A percentile compares a stretch with the other conserved stretches of the same genome.
These are phyloP conservation scores for Parazoanthus darwini DNA, from an alignment of 92 coral and sea anemone genomes.

Conservation along the genomic window DNA sequence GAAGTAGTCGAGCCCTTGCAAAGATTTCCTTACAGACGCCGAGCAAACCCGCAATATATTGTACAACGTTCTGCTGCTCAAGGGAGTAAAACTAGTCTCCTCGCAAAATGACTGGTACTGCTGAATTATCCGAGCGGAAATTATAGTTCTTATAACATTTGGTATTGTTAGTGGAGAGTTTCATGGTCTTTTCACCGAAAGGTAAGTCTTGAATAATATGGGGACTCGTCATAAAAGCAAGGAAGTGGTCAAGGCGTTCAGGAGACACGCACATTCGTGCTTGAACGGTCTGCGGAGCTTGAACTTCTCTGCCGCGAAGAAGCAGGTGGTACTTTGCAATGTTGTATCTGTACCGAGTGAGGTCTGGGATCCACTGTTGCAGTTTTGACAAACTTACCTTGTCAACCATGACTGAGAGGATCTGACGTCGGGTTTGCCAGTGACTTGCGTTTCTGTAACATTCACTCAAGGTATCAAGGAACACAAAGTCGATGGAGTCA, in stretches of 20 bases:
- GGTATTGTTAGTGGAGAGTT: conserved; percentile 43
- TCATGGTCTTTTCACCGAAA: conserved; percentile 46
- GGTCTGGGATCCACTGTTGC: conserved; percentile 46
- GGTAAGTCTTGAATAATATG: conserved; percentile 51
- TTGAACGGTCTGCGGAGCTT: conserved; percentile 8
- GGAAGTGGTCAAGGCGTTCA: conserved; percentile 49
- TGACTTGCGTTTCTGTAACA: conserved; percentile 39
- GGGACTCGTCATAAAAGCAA: conserved; percentile 45
- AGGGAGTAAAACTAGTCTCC: conserved; percentile 14
- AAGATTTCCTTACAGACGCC: conserved; percentile 23
- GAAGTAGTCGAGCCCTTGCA: conserved; percentile 34
- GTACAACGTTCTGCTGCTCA: not conserved
- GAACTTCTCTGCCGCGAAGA: conserved; percentile 49
- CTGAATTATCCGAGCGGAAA: not conserved
- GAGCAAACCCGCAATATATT: conserved; percentile 5
- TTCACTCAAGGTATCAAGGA: conserved; percentile 32
- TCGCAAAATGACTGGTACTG: conserved; percentile 20
- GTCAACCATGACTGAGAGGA: conserved; percentile 31
- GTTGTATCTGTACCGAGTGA: conserved; percentile 49
- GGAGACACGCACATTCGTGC: conserved; percentile 44
- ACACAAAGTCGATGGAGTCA: conserved; percentile 22
- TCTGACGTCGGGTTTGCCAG: conserved; percentile 28
- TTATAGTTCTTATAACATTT: conserved; percentile 46
- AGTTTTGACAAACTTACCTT: conserved; percentile 39
- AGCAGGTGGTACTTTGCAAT: conserved; percentile 52